Conservation (phyloP, 2,113 vertebrate species). For the Physeter macrocephalus region DNA sequence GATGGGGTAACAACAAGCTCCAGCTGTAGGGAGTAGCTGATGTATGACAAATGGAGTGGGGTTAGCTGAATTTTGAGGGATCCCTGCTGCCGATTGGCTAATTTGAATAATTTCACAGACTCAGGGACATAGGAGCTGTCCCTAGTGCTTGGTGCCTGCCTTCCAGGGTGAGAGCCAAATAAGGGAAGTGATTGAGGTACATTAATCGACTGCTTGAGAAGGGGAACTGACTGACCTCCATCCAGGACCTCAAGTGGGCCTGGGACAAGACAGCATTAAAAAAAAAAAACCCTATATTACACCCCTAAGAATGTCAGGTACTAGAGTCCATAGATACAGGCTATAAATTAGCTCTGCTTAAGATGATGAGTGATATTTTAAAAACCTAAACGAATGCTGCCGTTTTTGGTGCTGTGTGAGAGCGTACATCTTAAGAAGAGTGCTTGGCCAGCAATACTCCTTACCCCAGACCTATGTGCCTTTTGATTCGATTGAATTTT, state of each 20-base stretch:
- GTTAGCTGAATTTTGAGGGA: background rate
- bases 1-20: background rate
- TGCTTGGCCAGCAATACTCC: background rate
- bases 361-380: background rate
- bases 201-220: background rate
- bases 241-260: background rate
- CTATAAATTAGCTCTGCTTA: background rate
- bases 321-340: background rate
- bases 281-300: background rate
- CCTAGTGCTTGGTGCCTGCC: background rate
- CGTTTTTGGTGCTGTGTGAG: background rate
- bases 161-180: background rate
- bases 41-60: background rate
- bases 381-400: background rate
- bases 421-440: background rate
- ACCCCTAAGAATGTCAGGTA: background rate
- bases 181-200: background rate
- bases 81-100: background rate
- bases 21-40: background rate
- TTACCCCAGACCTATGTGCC: background rate
- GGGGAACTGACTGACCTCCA: background rate
- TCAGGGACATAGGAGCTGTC: background rate
- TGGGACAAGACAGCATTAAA: background rate
- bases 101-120: background rate
- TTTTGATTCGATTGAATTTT: conserved; percentile 10